Base-by-base conservation (phyloP, 2,888 invertebrate genomes). In the Achlya flavicornis region DNA sequence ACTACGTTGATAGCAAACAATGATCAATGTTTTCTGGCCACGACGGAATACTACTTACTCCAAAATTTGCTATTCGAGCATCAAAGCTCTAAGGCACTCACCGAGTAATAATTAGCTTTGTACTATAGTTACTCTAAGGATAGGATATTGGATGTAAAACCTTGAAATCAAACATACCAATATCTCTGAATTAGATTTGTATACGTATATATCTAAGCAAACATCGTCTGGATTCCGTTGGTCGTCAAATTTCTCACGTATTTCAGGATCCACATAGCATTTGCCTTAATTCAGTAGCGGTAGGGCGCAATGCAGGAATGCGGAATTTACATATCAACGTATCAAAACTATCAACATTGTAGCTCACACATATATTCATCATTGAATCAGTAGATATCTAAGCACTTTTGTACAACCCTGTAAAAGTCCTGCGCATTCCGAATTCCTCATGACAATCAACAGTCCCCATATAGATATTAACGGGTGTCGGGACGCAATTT, bases 401-500 rank as follows among this genome's bases (percentile, higher is more conserved):
- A 48, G 16, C 48, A 16, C 8, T 48, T n/a, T 48, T 48, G 48
- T 16, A 16, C 16, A n/a, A 5, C 16, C 48, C 46, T 7, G n/a
- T n/a, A 19, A 53, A n/a, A 53, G n/a, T 10, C 53, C 10, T 48
- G 16, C 16, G 14, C 10, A 53, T 53, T 19, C n/a, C 8, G 19
- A 19, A 53, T 53, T 53, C n/a, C 19, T 19, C 16, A 7, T 53
- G 19, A 53, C 19, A 19, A 53, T 19, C 19, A 53, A 53, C n/a
- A 53, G n/a, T 16, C 10, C n/a, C 19, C 19, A n/a, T 19, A 19
- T 53, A 46, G 53, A 53, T 53, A 48, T 53, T 8, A 19, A 53
- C 63, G 64, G 65, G 61, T 35, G 26, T 57, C 63, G 64, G 64
- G 63, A 46, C 58, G 58, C 57, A 62, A 70, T 63, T 46, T 70